These are phyloP conservation scores for Hipparchia sbordonii DNA, from an alignment of 2,888 invertebrate genomes.

Conservation along the genomic window DNA sequence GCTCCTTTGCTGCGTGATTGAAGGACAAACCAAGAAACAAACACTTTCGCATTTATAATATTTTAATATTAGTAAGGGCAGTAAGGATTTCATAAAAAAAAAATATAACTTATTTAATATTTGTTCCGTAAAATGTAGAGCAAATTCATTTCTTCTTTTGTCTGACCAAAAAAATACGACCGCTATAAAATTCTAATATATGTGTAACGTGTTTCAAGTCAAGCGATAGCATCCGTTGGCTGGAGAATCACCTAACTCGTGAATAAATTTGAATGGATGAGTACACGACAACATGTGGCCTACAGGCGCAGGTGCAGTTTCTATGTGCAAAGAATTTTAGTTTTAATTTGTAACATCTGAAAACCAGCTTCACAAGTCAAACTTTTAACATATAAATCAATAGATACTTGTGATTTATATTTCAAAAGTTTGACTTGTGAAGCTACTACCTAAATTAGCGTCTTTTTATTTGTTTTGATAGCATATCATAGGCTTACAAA, in stretches of 20 bases:
- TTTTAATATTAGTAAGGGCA: too few species aligned
- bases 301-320: conserved; percentile 60
- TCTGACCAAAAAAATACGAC: conserved; percentile 2
- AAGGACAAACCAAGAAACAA: too few species aligned
- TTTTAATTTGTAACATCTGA: not conserved
- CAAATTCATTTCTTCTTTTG: conserved; percentile 7
- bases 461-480: too few species aligned
- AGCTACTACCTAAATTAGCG: too few species aligned
- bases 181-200: conserved; percentile 15
- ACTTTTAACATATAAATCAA: too few species aligned
- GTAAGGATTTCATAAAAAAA: too few species aligned
- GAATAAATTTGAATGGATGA: conserved; percentile 73
- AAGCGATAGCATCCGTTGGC: conserved; percentile 16
- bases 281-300: conserved; percentile 58
- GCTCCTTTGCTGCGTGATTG: too few species aligned
- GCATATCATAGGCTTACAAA: too few species aligned
- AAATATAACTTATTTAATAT: not conserved
- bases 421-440: too few species aligned
- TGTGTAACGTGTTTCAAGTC: conserved; percentile 19
- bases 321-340: conserved; percentile 48
- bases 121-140: conserved; percentile 1
- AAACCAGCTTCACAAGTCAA: too few species aligned
- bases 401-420: too few species aligned
- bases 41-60: too few species aligned
- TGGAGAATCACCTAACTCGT: conserved; percentile 45